These are phyloP conservation scores for Gadus macrocephalus DNA, from an alignment of 2,113 vertebrate genomes.

Conservation along the genomic window DNA sequence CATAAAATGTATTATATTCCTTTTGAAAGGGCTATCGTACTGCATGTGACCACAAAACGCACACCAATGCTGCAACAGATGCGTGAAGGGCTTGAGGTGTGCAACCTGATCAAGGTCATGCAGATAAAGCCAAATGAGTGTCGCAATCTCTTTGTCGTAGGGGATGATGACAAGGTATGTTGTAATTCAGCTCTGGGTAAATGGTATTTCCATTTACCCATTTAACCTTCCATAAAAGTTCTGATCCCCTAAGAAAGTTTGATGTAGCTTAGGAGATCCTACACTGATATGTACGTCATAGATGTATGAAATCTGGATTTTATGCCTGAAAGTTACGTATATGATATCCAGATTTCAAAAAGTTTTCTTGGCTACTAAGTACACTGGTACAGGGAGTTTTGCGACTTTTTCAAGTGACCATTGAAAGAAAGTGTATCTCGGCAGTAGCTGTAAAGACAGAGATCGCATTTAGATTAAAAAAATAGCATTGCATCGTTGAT, in stretches of 20 bases:
- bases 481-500: too few species aligned
- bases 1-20: constrained; percentile 2
- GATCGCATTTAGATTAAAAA: too few species aligned
- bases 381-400: not conserved
- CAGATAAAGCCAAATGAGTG: not conserved
- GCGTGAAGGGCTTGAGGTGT: constrained; percentile 1
- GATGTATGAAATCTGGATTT: not conserved
- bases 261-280: not conserved
- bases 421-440: constrained; percentile 5
- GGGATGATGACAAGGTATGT: constrained; percentile 8
- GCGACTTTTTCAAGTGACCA: not conserved
- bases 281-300: not conserved
- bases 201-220: not conserved
- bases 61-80: constrained; percentile 16
- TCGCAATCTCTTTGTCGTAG: constrained; percentile 1
- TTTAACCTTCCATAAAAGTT: too few species aligned
- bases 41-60: constrained; percentile 9
- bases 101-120: constrained; percentile 1
- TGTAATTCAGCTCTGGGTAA: constrained; percentile 5
- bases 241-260: not conserved
- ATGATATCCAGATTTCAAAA: not conserved
- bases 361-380: not conserved
- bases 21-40: constrained; percentile 6
- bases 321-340: not conserved
- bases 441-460: too few species aligned